Evolutionary conservation across 2,113 vertebrate genomes (phyloP).

Genomic region (Hemichromis elongatus): DNA sequence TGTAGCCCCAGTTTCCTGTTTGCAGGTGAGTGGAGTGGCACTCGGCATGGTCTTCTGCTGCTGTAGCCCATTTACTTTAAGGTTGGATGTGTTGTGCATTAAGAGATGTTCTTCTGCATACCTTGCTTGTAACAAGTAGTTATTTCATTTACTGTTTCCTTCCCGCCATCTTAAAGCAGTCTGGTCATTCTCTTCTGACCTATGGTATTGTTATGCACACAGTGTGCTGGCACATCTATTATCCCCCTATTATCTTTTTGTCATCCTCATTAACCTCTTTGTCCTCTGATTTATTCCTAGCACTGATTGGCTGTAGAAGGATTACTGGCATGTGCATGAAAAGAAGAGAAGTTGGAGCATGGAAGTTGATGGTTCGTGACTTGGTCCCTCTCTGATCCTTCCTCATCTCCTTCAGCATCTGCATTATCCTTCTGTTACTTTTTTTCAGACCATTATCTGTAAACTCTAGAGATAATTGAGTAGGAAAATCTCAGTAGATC

Average conservation of each 20-base stretch:
- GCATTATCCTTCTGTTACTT: not conserved
- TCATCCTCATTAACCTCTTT: not conserved
- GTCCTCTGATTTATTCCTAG: not conserved
- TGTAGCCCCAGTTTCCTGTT: not conserved
- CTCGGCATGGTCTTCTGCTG: not conserved
- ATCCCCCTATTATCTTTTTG: not conserved
- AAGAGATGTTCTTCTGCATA: not conserved
- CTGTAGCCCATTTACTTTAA: not conserved
- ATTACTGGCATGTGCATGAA: not conserved
- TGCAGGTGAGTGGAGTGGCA: not conserved
- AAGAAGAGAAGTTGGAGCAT: not conserved
- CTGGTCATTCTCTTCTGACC: not conserved
- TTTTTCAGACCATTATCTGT: not conserved
- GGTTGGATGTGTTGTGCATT: not conserved
- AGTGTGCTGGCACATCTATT: not conserved
- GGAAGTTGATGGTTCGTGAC: not conserved
- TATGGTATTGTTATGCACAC: not conserved
- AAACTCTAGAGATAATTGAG: not conserved
- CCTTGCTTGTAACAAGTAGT: not conserved
- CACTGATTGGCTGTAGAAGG: not conserved
- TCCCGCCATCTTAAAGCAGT: not conserved
- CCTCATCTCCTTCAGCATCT: not conserved
- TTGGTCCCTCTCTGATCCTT: not conserved
- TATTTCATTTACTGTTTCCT: not conserved
- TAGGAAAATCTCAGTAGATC: not conserved